phyloP scores from a whole-genome alignment of 2,113 vertebrate species.

The Melierax canorus region DNA sequence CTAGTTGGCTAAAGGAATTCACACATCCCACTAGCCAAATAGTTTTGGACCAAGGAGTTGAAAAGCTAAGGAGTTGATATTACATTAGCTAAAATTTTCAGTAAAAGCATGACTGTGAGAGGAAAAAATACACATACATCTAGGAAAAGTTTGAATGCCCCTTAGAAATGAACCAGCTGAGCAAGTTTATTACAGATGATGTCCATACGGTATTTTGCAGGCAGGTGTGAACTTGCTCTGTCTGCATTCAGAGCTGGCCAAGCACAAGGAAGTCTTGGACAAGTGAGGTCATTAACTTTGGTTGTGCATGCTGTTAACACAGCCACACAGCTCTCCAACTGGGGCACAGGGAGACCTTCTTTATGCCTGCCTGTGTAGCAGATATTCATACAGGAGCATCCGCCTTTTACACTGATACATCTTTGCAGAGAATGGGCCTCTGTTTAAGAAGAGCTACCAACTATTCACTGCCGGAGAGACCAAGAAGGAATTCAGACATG shows the following conservation, averaged over 20 bases:
- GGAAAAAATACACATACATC: neutral
- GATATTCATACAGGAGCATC: conserved; percentile 23
- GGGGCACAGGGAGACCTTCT: neutral
- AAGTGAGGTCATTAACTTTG: conserved; percentile 8
- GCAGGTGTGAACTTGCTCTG: conserved; percentile 58
- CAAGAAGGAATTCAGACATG: neutral
- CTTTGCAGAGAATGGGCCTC: conserved; percentile 32
- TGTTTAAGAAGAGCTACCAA: neutral
- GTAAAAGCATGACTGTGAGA: conserved; percentile 27
- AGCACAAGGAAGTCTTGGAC: conserved; percentile 43
- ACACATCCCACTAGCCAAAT: conserved; percentile 58
- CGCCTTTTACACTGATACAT: neutral
- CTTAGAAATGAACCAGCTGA: conserved; percentile 45
- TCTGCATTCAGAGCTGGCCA: conserved; percentile 10
- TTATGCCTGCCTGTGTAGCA: neutral
- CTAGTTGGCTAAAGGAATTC: conserved; percentile 56
- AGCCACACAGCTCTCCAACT: neutral
- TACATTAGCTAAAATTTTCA: conserved; percentile 26
- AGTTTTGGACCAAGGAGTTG: conserved; percentile 39
- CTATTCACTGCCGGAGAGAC: neutral
- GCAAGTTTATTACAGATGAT: conserved; percentile 13
- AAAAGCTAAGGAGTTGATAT: conserved; percentile 1
- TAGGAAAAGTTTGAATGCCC: conserved; percentile 15
- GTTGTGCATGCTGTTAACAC: conserved; percentile 19
- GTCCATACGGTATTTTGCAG: conserved; percentile 49